Conservation (phyloP, 2,888 invertebrate genomes). For the Acanthopleura granulata region DNA sequence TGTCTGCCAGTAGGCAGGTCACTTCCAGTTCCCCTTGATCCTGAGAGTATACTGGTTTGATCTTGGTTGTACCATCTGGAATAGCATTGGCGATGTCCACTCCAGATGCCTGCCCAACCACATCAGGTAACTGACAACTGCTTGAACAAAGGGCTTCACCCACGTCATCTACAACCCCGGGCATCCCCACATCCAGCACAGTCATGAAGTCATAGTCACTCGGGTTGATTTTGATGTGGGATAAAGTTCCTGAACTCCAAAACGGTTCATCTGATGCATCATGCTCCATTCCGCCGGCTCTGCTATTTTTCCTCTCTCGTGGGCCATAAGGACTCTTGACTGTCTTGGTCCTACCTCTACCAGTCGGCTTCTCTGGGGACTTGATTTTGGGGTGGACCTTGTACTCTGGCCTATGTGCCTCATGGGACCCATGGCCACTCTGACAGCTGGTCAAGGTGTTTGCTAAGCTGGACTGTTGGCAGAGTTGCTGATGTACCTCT, state of each 20-base stretch:
- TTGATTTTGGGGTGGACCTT: constrained; percentile 27
- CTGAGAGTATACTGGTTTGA: too few species aligned
- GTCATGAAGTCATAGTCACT: background rate
- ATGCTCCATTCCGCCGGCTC: background rate
- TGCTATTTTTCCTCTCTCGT: background rate
- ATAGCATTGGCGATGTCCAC: too few species aligned
- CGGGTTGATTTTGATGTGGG: background rate
- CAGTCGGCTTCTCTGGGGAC: constrained; percentile 23
- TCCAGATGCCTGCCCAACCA: background rate
- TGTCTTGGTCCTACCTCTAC: background rate
- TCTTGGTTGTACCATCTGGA: too few species aligned
- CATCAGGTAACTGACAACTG: background rate
- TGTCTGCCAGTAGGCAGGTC: too few species aligned
- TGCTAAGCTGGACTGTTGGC: background rate
- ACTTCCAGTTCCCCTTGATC: too few species aligned
- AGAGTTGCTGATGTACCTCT: background rate
- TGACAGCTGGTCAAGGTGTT: background rate
- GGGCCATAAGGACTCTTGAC: background rate
- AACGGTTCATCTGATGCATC: background rate
- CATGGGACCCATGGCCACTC: background rate
- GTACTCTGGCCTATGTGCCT: background rate
- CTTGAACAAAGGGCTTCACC: background rate
- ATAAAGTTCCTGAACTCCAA: background rate
- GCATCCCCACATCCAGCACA: background rate
- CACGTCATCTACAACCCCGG: background rate